Percentiles rank a stretch among this genome's conserved stretches.
These are phyloP conservation scores for Vultur gryphus DNA, from an alignment of 2,797 vertebrate species.

Conservation along the genomic window DNA sequence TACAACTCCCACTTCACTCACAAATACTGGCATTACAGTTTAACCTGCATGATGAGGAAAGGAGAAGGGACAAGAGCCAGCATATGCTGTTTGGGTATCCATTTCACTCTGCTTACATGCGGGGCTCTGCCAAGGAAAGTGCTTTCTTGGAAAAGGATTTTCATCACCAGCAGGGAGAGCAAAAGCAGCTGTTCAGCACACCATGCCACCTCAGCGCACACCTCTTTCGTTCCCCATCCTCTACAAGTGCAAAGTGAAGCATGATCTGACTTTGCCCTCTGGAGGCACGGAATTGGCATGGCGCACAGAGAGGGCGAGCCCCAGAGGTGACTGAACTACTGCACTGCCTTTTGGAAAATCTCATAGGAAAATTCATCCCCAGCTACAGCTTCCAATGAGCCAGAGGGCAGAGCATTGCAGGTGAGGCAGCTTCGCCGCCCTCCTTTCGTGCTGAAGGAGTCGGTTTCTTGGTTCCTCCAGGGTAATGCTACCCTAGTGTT, in stretches of 20 bases:
- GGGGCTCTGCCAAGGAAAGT: neutral
- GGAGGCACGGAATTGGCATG: conserved; percentile 46
- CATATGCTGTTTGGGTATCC: neutral
- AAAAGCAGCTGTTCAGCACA: neutral
- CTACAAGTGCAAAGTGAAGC: neutral
- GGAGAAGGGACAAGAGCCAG: neutral
- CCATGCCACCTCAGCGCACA: neutral
- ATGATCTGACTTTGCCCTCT: conserved; percentile 66
- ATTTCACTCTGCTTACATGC: neutral
- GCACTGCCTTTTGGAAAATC: neutral
- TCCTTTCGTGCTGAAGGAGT: accelerated
- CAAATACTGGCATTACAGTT: neutral
- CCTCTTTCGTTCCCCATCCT: neutral
- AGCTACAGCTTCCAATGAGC: neutral
- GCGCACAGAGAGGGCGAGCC: neutral
- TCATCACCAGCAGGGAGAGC: neutral
- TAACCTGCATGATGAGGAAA: neutral
- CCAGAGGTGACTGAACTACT: neutral
- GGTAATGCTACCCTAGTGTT: neutral
- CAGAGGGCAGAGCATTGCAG: neutral
- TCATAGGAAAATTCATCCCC: neutral
- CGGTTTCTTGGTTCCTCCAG: neutral
- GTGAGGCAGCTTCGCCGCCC: accelerated
- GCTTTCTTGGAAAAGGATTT: neutral
- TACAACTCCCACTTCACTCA: neutral